phyloP scores from a whole-genome alignment of 37 sponge, comb jelly and placozoan species.

The Lycopodina hypogea region DNA sequence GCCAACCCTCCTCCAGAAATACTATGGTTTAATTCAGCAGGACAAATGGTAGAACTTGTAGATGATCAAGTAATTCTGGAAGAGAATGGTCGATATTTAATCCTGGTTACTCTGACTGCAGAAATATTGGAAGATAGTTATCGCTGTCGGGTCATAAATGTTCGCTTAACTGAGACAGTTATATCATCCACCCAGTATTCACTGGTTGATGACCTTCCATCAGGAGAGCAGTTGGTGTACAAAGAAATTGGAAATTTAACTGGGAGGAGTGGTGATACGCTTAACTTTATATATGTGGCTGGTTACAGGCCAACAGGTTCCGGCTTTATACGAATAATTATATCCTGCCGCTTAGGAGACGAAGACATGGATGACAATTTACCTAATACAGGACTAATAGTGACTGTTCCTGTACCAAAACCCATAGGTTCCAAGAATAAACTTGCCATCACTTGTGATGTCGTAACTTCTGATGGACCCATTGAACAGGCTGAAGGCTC shows the following conservation, averaged over 20 bases:
- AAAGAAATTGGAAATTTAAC: constrained; percentile 19
- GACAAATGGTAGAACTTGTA: too few species aligned
- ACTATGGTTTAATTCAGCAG: constrained; percentile 18
- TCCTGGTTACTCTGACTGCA: constrained; percentile 10
- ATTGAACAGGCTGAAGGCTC: background rate
- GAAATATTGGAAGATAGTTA: constrained; percentile 6
- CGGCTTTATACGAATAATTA: too few species aligned
- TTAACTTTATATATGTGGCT: constrained; percentile 6
- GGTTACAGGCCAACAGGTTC: too few species aligned
- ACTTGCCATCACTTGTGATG: background rate
- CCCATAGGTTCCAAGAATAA: background rate
- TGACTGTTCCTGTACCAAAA: background rate
- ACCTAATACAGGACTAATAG: too few species aligned
- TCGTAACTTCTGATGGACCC: background rate
- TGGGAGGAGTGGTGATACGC: background rate
- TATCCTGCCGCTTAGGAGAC: too few species aligned
- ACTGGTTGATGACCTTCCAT: background rate
- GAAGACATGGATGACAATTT: too few species aligned
- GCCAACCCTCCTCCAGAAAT: constrained; percentile 26
- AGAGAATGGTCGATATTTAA: constrained; percentile 31
- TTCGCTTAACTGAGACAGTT: background rate
- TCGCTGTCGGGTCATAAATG: constrained; percentile 55
- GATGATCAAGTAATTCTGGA: background rate
- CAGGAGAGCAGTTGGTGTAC: background rate
- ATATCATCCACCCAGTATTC: background rate